phyloP scores from a whole-genome alignment of 53 echinoderm and acorn worm species.

The Antedon mediterranea region DNA sequence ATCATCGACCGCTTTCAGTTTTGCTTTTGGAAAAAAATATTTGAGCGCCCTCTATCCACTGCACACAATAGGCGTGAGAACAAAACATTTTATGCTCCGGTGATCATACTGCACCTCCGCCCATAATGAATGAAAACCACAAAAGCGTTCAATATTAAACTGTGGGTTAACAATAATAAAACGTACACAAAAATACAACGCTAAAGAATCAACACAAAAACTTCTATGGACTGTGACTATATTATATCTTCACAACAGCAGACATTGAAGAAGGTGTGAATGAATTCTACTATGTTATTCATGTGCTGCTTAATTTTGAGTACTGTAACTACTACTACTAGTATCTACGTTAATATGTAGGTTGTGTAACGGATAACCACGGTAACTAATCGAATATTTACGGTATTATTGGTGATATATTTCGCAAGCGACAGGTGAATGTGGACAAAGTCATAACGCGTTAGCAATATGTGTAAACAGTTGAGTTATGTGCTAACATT shows the following conservation, averaged over 20 bases:
- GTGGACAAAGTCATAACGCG: not conserved
- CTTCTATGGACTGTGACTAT: too few relatives aligned
- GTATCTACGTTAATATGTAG: not conserved
- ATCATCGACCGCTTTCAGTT: too few relatives aligned
- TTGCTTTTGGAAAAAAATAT: too few relatives aligned
- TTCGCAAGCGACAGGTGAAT: not conserved
- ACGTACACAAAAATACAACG: not conserved
- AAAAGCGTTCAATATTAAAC: not conserved
- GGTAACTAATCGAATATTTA: not conserved
- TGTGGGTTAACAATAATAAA: not conserved
- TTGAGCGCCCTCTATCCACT: not conserved
- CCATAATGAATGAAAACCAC: not conserved
- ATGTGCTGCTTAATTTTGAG: too few relatives aligned
- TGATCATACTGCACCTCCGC: not conserved
- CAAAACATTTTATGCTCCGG: not conserved
- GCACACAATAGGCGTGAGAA: not conserved
- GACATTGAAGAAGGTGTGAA: too few relatives aligned
- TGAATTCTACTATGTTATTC: too few relatives aligned
- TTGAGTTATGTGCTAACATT: too few relatives aligned
- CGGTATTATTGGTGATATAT: not conserved
- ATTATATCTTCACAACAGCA: too few relatives aligned
- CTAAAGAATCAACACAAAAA: not conserved
- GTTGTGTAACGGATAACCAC: not conserved
- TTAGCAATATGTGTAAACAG: too few relatives aligned
- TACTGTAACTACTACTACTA: too few relatives aligned